Evolutionary conservation across 2,888 invertebrate species (phyloP), one percentile per base, ranked within the genome.

Genomic region (Drosophila eohydei): DNA sequence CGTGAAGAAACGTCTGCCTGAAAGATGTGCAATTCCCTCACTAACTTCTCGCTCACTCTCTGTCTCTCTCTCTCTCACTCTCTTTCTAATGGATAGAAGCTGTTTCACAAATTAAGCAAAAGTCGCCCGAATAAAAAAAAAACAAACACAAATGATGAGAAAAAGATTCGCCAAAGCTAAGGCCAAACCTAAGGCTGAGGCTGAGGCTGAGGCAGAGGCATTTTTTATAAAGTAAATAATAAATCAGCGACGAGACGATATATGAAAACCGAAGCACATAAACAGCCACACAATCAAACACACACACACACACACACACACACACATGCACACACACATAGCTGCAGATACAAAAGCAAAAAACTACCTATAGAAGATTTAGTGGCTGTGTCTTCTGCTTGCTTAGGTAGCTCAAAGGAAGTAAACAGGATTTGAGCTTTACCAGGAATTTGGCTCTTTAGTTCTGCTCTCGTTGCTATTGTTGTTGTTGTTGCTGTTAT

Each of bases 401-500:
- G 82, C 86, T 83, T 88, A 83, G 88, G 83, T 86, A 86, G 83
- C 86, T 80, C 65, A 68, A 88, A 83, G 88, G 88, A 88, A 83
- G 88, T 88, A 83, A 83, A 83, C 83, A 88, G 83, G 83, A 83
- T 88, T 83, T 86, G 69, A 80, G 88, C 78, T 88, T 88, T 88
- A 83, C 83, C 88, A 74, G 70, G 88, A 83, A 83, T 83, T 79
- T 62, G 50, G 48, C 59, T 73, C 74, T 78, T 66, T 51, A 74
- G 48, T 36, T 57, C 30, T 46, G 50, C 44, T 70, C 14, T 32
- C 43, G 21, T 26, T 58, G 28, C 52, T 69, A 41, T 80, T 40
- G 4, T 52, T 55, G 9, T 77, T 40, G 4, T 51, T 55, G 6
- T 43, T 60, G 28, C 36, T 66, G 9, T 38, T 74, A 4, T 41